Percentiles rank a stretch among this genome's conserved stretches.
Evolutionary conservation across 2,888 invertebrate genomes (phyloP).

Genomic region (Sesia bembeciformis): DNA sequence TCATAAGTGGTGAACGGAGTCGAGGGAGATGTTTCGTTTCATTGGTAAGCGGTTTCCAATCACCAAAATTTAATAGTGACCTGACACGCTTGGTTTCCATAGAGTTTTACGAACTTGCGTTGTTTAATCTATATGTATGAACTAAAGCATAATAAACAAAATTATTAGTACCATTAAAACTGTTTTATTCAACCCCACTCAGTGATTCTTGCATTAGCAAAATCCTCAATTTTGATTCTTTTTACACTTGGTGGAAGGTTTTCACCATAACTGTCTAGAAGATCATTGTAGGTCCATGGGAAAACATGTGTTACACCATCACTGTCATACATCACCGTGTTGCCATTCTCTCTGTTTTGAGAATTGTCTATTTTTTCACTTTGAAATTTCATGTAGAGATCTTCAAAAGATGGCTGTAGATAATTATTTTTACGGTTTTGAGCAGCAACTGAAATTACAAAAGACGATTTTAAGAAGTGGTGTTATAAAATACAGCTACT

Average conservation of each 20-base stretch:
- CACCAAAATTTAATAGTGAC: too few species aligned
- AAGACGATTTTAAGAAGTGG: too few species aligned
- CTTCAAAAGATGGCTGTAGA: constrained; percentile 38
- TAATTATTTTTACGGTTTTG: constrained; percentile 19
- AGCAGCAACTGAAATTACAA: constrained; percentile 27
- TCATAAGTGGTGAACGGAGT: too few species aligned
- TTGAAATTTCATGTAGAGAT: constrained; percentile 42
- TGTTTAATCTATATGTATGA: too few species aligned
- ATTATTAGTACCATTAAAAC: too few species aligned
- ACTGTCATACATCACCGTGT: constrained; percentile 37
- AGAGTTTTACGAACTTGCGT: too few species aligned
- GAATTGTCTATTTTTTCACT: constrained; percentile 25
- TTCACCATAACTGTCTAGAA: constrained; percentile 56
- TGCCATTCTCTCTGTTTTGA: constrained; percentile 13
- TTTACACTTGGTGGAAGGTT: constrained; percentile 76
- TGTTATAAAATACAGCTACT: too few species aligned
- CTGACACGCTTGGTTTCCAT: too few species aligned
- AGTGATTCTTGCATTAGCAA: constrained; percentile 56
- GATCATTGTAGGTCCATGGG: constrained; percentile 72
- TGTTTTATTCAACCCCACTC: constrained; percentile 67
- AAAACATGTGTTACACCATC: constrained; percentile 53
- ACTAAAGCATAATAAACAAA: too few species aligned
- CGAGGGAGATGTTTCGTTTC: too few species aligned
- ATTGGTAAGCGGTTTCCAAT: too few species aligned
- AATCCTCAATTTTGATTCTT: constrained; percentile 69